phyloP scores from a whole-genome alignment of 92 coral and sea anemone species.

The Epizoanthus ramosus region DNA sequence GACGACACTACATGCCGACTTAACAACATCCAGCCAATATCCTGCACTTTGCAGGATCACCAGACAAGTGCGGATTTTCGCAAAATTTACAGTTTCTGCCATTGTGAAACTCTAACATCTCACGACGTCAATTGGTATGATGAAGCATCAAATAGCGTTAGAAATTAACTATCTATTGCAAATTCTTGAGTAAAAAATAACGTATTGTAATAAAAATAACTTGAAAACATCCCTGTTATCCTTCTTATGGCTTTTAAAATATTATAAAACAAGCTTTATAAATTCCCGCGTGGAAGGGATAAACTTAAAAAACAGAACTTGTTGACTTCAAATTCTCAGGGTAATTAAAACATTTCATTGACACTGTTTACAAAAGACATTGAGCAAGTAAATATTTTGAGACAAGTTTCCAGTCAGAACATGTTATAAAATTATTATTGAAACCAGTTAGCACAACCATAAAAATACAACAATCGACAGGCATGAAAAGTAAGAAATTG shows the following conservation, averaged over 20 bases:
- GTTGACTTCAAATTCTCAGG: too few species aligned
- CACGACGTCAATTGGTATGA: background rate
- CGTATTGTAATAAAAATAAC: slow-evolving; percentile 41
- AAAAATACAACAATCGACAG: too few species aligned
- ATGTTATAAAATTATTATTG: too few species aligned
- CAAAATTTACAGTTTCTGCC: slow-evolving; percentile 30
- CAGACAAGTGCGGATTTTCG: background rate
- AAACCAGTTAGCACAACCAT: too few species aligned
- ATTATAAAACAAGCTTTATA: slow-evolving; percentile 28
- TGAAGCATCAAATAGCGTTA: slow-evolving; percentile 25
- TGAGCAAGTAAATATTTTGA: too few species aligned
- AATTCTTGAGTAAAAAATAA: slow-evolving; percentile 33
- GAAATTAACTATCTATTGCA: slow-evolving; percentile 24
- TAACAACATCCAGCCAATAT: background rate
- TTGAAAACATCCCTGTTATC: slow-evolving; percentile 18
- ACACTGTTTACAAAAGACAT: too few species aligned
- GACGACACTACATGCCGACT: slow-evolving; percentile 7
- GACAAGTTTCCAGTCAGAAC: too few species aligned
- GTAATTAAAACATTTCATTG: too few species aligned
- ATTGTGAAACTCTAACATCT: background rate
- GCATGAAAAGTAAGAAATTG: too few species aligned
- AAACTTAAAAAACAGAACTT: background rate
- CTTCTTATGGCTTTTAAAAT: background rate
- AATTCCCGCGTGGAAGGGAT: background rate
- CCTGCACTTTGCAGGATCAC: slow-evolving; percentile 12